A percentile compares a stretch with the other conserved stretches of the same genome.
These are phyloP conservation scores for Sceloporus undulatus DNA, from an alignment of 2,113 vertebrate species.

Conservation along the genomic window DNA sequence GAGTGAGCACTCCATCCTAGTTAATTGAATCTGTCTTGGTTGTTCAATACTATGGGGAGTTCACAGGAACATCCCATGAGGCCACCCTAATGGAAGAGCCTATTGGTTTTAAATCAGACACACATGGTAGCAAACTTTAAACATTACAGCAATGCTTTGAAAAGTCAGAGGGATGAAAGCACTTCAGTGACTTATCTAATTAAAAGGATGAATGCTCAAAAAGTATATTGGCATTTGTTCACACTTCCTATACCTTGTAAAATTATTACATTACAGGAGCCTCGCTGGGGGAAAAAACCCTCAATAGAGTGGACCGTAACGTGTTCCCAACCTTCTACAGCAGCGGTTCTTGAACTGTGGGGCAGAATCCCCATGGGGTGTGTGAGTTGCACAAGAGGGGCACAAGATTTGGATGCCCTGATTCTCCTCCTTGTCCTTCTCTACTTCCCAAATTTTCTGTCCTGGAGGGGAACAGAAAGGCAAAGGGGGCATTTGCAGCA, in stretches of 20 bases:
- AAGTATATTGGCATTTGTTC: neutral
- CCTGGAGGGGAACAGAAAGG: too few species aligned
- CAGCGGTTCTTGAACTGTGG: too few species aligned
- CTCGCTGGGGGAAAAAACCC: slow-evolving; percentile 24
- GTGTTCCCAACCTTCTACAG: too few species aligned
- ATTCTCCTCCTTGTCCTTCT: too few species aligned
- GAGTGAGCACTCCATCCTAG: slow-evolving; percentile 33
- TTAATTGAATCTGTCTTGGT: slow-evolving; percentile 58
- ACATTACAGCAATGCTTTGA: slow-evolving; percentile 14
- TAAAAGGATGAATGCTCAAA: neutral
- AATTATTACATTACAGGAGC: slow-evolving; percentile 50
- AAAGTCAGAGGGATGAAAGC: neutral
- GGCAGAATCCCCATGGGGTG: too few species aligned
- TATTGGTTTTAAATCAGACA: slow-evolving; percentile 47
- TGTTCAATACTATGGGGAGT: slow-evolving; percentile 34
- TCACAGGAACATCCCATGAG: slow-evolving; percentile 37
- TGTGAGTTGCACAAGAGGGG: too few species aligned
- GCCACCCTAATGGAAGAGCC: slow-evolving; percentile 3
- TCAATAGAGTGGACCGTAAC: too few species aligned
- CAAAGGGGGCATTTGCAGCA: too few species aligned
- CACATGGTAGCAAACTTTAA: slow-evolving; percentile 17
- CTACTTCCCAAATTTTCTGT: too few species aligned
- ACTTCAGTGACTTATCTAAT: neutral
- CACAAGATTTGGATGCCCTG: too few species aligned
- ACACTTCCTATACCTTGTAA: neutral